phyloP scores from a whole-genome alignment of 2,113 vertebrate genomes.

The Shinisaurus crocodilurus region DNA sequence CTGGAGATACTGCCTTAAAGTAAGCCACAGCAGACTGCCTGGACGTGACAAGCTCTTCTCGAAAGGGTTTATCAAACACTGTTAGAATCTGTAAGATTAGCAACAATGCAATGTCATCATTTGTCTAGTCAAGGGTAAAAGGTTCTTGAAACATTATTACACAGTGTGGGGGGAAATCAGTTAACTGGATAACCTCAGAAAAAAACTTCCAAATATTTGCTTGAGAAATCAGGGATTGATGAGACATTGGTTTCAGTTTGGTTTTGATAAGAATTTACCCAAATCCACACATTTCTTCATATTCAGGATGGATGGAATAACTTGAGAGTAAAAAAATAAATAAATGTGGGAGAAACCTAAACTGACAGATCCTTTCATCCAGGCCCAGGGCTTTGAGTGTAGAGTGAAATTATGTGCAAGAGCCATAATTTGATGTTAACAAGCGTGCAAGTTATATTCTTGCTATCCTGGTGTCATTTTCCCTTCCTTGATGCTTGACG shows the following conservation, averaged over 20 bases:
- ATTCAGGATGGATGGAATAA: too few relatives aligned
- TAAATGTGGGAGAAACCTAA: too few relatives aligned
- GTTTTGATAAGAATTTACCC: too few relatives aligned
- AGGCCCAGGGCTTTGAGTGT: too few relatives aligned
- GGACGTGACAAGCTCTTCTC: constrained; percentile 60
- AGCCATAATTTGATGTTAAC: background rate
- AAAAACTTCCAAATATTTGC: background rate
- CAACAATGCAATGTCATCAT: background rate
- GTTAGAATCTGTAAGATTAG: constrained; percentile 50
- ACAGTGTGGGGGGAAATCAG: background rate
- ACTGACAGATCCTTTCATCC: too few relatives aligned
- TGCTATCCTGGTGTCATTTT: background rate
- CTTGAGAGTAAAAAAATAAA: too few relatives aligned
- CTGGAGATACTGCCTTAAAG: constrained; percentile 44
- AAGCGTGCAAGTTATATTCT: background rate
- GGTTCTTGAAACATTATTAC: constrained; percentile 34
- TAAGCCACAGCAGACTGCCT: constrained; percentile 52
- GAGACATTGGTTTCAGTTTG: too few relatives aligned
- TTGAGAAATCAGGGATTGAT: background rate
- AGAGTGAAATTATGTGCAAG: background rate
- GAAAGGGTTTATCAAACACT: constrained; percentile 59
- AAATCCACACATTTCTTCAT: too few relatives aligned
- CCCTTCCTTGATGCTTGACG: background rate
- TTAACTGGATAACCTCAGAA: background rate
- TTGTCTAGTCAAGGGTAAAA: constrained; percentile 60